Percentiles rank a stretch among this genome's conserved stretches.
Conservation (phyloP, 2,113 vertebrate genomes). For the Chloropsis hardwickii region DNA sequence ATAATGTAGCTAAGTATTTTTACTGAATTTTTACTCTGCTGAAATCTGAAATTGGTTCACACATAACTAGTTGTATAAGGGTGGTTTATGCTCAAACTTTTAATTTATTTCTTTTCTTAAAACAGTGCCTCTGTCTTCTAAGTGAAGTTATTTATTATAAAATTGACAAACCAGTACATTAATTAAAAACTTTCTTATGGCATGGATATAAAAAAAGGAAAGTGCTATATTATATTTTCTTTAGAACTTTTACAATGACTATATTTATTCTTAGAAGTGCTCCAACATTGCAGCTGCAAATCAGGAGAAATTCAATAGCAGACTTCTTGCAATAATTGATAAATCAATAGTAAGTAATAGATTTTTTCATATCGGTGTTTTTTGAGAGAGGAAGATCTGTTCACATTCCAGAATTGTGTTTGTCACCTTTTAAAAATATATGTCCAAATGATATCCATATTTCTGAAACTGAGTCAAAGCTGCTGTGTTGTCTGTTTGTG, state of each 20-base stretch:
- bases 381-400: neutral
- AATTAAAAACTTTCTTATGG: neutral
- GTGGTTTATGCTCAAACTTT: neutral
- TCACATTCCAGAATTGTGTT: neutral
- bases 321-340: neutral
- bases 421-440: neutral
- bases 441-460: neutral
- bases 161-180: neutral
- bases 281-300: neutral
- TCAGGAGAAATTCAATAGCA: neutral
- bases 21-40: neutral
- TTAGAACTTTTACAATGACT: neutral
- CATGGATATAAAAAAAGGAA: neutral
- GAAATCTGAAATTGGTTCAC: neutral
- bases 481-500: neutral
- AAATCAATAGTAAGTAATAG: neutral
- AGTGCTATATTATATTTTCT: neutral
- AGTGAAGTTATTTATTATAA: neutral
- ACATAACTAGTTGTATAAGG: neutral
- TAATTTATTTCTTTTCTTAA: neutral
- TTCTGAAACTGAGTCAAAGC: neutral
- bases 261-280: neutral
- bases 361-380: neutral
- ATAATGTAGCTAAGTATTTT: neutral
- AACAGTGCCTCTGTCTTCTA: fast-evolving